Percentiles rank a stretch among this genome's conserved stretches.
These are phyloP conservation scores for Pempheris klunzingeri DNA, from an alignment of 2,797 vertebrate species.

Conservation along the genomic window DNA sequence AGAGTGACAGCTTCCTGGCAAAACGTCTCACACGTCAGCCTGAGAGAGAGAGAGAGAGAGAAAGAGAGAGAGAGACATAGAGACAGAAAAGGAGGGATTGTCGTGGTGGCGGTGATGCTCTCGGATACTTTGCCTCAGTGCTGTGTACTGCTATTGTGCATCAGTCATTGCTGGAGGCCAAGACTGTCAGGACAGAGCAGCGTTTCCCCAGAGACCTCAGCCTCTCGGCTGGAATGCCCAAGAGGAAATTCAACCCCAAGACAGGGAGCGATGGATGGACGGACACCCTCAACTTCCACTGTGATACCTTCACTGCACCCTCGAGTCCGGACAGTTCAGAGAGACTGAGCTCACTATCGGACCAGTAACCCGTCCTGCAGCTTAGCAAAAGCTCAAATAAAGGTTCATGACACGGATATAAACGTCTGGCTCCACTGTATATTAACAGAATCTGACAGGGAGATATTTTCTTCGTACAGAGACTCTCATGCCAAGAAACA, in stretches of 20 bases:
- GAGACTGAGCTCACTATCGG: background rate
- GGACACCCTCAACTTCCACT: conserved; percentile 24
- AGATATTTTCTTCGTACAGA: too few relatives aligned
- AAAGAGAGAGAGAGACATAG: conserved; percentile 25
- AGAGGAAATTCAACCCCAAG: conserved; percentile 64
- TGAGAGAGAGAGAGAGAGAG: conserved; percentile 34
- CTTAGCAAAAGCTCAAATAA: background rate
- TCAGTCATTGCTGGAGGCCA: conserved; percentile 82
- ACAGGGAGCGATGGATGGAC: conserved; percentile 52
- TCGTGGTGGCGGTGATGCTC: conserved; percentile 72
- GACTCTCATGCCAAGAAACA: too few relatives aligned
- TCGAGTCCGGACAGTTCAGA: conserved; percentile 2
- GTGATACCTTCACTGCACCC: conserved; percentile 14
- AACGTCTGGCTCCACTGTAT: background rate
- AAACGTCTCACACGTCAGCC: conserved; percentile 8
- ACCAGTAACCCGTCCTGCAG: background rate
- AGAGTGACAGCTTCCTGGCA: conserved; percentile 73
- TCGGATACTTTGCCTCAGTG: conserved; percentile 56
- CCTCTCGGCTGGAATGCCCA: conserved; percentile 79
- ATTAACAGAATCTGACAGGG: background rate
- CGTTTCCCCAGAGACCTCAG: conserved; percentile 87
- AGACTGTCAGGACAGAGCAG: conserved; percentile 80
- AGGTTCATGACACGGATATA: background rate
- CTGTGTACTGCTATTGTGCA: conserved; percentile 77
- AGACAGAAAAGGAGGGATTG: conserved; percentile 57